Conservation (phyloP, 2,113 vertebrate genomes). For the Dipodomys spectabilis region DNA sequence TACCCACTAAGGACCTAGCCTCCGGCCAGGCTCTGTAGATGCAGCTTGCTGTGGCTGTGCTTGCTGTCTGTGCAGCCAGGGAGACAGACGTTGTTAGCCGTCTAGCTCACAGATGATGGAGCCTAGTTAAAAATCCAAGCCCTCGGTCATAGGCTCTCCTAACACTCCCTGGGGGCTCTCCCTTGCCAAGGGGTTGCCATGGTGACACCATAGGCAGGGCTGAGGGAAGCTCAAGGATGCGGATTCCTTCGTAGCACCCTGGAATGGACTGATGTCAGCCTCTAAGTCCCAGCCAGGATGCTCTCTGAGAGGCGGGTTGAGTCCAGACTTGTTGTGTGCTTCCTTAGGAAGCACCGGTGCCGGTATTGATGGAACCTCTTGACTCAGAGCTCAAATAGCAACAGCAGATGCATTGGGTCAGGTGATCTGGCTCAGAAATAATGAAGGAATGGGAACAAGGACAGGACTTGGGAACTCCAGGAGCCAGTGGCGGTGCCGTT, state of each 20-base stretch:
- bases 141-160: neutral
- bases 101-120: neutral
- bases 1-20: neutral
- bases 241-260: too few species aligned
- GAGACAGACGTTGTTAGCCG: neutral
- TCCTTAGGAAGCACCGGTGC: neutral
- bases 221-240: neutral
- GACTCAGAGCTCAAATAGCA: too few species aligned
- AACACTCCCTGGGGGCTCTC: neutral
- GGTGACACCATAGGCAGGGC: neutral
- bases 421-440: neutral
- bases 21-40: neutral
- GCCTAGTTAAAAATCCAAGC: neutral
- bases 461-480: neutral
- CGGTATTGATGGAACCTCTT: neutral
- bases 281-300: neutral
- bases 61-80: neutral
- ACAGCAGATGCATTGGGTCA: neutral
- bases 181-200: neutral
- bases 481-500: neutral
- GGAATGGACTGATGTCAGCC: neutral
- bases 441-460: neutral
- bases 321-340: neutral
- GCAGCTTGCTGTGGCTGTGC: too few species aligned
- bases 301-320: neutral